Evolutionary conservation across 1,140 invertebrate species (phyloP).

Genomic region (Achatina immaculata): DNA sequence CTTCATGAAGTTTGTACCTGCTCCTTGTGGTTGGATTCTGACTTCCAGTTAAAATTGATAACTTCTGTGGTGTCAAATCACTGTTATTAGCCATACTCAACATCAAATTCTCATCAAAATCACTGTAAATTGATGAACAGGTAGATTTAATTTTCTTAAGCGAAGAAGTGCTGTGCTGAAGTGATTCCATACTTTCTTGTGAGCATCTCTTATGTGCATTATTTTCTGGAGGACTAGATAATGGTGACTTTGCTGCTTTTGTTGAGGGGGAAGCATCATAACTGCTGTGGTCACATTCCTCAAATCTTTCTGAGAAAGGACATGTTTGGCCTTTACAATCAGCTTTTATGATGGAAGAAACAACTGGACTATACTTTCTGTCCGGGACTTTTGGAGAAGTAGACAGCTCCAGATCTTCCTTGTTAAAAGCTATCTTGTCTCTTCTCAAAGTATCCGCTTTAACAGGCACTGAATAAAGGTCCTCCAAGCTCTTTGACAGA

Average conservation of each 20-base stretch:
- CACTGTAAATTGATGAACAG: neutral
- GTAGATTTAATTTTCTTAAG: conserved; percentile 13
- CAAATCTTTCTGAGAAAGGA: neutral
- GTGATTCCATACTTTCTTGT: conserved; percentile 5
- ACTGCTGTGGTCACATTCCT: neutral
- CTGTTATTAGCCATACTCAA: neutral
- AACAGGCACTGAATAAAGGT: conserved; percentile 30
- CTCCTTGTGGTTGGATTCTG: conserved; percentile 33
- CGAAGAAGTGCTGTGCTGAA: neutral
- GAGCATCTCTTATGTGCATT: conserved; percentile 13
- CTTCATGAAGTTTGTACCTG: neutral
- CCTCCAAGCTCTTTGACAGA: conserved; percentile 35
- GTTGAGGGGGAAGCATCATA: neutral
- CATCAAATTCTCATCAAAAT: neutral
- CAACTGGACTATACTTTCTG: conserved; percentile 8
- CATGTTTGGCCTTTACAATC: neutral
- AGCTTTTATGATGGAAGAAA: neutral
- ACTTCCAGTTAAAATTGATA: conserved; percentile 36
- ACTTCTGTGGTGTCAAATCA: neutral
- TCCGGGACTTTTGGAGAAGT: conserved; percentile 15
- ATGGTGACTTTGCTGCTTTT: neutral
- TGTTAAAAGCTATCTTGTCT: neutral
- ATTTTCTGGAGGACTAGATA: neutral
- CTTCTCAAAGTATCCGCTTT: neutral
- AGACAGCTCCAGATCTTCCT: neutral